Evolutionary conservation across 2,888 invertebrate genomes (phyloP).

Genomic region (Sarcophaga carnaria): DNA sequence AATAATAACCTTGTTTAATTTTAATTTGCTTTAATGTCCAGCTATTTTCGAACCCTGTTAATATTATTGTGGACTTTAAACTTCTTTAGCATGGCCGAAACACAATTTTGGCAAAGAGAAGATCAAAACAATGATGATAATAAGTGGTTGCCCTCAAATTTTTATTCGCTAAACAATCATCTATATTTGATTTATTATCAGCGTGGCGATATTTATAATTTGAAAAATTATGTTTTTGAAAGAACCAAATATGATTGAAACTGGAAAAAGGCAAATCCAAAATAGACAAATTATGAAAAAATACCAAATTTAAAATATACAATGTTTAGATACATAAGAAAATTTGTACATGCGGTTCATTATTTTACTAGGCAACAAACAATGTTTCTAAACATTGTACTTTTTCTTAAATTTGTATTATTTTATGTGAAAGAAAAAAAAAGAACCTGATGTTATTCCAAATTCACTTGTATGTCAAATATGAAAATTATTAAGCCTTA

Average conservation of each 20-base stretch:
- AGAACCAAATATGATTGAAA: slow-evolving; percentile 49
- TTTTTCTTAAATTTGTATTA: too few species aligned
- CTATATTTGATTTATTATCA: slow-evolving; percentile 53
- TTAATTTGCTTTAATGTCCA: slow-evolving; percentile 33
- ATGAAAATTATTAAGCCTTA: too few species aligned
- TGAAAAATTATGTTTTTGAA: slow-evolving; percentile 48
- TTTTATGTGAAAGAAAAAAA: too few species aligned
- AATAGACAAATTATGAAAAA: too few species aligned
- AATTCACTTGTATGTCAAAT: too few species aligned
- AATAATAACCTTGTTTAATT: neutral
- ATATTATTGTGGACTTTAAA: neutral
- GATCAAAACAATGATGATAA: slow-evolving; percentile 18
- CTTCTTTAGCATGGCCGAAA: neutral
- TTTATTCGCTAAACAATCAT: slow-evolving; percentile 62
- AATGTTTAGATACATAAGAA: too few species aligned
- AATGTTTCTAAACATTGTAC: too few species aligned
- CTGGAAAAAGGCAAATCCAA: too few species aligned
- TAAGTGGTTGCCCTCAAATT: slow-evolving; percentile 64
- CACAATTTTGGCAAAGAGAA: slow-evolving; percentile 51
- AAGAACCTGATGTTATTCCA: too few species aligned
- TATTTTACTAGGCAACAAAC: too few species aligned
- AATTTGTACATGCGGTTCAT: too few species aligned
- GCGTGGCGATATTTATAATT: slow-evolving; percentile 31
- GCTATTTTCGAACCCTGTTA: neutral
- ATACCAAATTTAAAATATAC: too few species aligned